Evolutionary conservation across 1,140 invertebrate genomes (phyloP).

Genomic region (Thalassaphorura encarpata): DNA sequence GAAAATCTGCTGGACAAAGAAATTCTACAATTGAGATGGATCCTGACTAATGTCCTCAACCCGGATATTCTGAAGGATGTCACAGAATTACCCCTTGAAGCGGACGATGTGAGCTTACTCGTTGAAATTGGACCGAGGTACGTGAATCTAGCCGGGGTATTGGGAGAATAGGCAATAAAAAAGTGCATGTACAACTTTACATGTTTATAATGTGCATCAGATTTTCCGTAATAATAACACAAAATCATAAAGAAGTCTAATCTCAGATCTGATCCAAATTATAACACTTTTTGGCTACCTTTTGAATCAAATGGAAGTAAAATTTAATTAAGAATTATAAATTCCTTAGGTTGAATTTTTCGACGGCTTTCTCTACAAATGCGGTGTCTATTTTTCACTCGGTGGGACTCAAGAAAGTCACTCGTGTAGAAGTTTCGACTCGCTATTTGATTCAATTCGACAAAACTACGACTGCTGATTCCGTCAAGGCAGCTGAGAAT

Average conservation of each 20-base stretch:
- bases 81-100: conserved; percentile 34
- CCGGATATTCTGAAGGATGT: conserved; percentile 42
- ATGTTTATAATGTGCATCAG: background rate
- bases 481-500: conserved; percentile 39
- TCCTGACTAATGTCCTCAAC: conserved; percentile 55
- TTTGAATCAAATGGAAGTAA: too few relatives aligned
- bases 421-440: conserved; percentile 66
- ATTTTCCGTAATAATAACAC: background rate
- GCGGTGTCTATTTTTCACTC: conserved; percentile 85
- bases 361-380: conserved; percentile 88
- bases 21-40: conserved; percentile 54
- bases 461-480: conserved; percentile 12
- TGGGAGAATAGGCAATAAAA: background rate
- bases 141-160: conserved; percentile 10
- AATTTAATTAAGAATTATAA: too few relatives aligned
- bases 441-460: conserved; percentile 59
- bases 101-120: conserved; percentile 41
- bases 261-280: too few relatives aligned
- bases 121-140: conserved; percentile 73
- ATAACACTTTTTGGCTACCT: too few relatives aligned
- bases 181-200: background rate
- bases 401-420: conserved; percentile 59
- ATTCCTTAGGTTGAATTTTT: conserved; percentile 72
- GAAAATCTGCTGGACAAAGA: conserved; percentile 45
- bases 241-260: too few relatives aligned